Percentiles rank a stretch among this genome's conserved stretches.
These are phyloP conservation scores for Phaedon cochleariae DNA, from an alignment of 2,888 invertebrate genomes.

Conservation along the genomic window DNA sequence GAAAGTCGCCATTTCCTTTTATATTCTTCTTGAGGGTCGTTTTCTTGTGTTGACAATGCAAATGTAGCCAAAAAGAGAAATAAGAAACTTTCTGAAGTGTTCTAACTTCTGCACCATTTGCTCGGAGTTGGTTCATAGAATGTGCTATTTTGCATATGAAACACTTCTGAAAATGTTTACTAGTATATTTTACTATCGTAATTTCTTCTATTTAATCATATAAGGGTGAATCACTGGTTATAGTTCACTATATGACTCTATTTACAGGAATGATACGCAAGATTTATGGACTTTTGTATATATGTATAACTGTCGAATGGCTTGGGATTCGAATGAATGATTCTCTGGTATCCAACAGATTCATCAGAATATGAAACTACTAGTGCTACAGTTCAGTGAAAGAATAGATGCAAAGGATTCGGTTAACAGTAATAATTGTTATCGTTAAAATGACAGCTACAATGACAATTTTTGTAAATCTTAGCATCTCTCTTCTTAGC, in stretches of 20 bases:
- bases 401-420: too few relatives aligned
- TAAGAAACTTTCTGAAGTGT: slow-evolving; percentile 17
- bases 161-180: slow-evolving; percentile 21
- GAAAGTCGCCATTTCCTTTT: slow-evolving; percentile 10
- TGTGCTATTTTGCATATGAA: slow-evolving; percentile 34
- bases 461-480: too few relatives aligned
- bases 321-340: too few relatives aligned
- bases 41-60: slow-evolving; percentile 15
- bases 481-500: too few relatives aligned
- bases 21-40: slow-evolving; percentile 3
- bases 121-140: slow-evolving; percentile 25
- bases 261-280: too few relatives aligned
- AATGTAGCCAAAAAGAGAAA: slow-evolving; percentile 20
- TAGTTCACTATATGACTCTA: neutral
- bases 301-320: too few relatives aligned
- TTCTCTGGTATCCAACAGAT: too few relatives aligned
- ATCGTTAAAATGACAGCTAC: too few relatives aligned
- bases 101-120: slow-evolving; percentile 30
- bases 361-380: too few relatives aligned
- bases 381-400: too few relatives aligned
- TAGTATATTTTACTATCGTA: slow-evolving; percentile 18
- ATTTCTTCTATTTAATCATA: neutral
- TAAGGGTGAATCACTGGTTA: neutral
- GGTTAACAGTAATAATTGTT: too few relatives aligned
- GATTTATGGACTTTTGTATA: too few relatives aligned